Evolutionary conservation across 2,888 invertebrate species (phyloP).

Genomic region (Amblyjoppa proteus): DNA sequence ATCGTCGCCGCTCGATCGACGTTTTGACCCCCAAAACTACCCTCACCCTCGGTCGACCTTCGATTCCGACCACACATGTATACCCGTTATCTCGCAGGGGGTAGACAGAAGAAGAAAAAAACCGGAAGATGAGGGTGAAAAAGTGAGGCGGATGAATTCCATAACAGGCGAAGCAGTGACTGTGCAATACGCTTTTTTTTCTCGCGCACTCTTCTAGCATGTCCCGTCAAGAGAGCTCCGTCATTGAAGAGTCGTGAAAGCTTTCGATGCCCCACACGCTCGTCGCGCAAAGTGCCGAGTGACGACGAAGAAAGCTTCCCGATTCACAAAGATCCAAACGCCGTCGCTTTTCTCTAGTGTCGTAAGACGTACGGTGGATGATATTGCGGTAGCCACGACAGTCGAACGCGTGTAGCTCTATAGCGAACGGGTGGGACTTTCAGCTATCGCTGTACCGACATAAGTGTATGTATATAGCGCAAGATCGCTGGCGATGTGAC

Average conservation of each 20-base stretch:
- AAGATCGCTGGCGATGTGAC: background rate
- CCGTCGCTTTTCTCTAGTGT: constrained; percentile 34
- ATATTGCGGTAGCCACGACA: constrained; percentile 59
- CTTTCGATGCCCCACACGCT: constrained; percentile 12
- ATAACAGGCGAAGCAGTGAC: constrained; percentile 17
- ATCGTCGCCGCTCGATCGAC: constrained; percentile 22
- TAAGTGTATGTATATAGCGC: background rate
- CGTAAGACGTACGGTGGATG: constrained; percentile 46
- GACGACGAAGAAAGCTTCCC: constrained; percentile 30
- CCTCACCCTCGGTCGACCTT: constrained; percentile 22
- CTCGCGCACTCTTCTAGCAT: background rate
- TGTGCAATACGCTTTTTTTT: background rate
- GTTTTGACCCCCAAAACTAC: background rate
- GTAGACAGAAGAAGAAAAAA: background rate
- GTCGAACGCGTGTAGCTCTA: constrained; percentile 32
- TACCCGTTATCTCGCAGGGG: background rate
- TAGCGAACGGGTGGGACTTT: background rate
- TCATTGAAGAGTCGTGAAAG: constrained; percentile 47
- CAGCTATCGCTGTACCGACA: background rate
- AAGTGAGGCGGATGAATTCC: constrained; percentile 26
- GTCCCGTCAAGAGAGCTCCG: constrained; percentile 18
- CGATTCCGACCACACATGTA: constrained; percentile 22
- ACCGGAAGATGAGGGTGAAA: background rate
- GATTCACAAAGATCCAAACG: constrained; percentile 24
- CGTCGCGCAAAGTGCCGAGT: constrained; percentile 24